Evolutionary conservation across 2,113 vertebrate genomes (phyloP).

Genomic region (Lasiurus borealis): DNA sequence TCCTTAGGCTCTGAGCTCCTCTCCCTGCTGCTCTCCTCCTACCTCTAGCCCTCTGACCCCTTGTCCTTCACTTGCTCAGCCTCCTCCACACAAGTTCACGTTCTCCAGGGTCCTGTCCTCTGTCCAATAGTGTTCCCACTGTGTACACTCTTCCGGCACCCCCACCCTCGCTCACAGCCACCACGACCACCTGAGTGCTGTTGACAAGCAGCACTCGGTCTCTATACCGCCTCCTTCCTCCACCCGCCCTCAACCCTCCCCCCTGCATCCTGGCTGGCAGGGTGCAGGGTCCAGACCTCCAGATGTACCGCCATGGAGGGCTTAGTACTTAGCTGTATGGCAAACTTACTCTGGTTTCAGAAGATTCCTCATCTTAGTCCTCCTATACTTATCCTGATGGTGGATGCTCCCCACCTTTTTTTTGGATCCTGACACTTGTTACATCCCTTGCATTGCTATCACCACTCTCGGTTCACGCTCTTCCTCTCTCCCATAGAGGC

Average conservation of each 20-base stretch:
- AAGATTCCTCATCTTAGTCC: neutral
- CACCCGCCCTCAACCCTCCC: too few species aligned
- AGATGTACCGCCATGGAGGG: neutral
- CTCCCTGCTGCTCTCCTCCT: neutral
- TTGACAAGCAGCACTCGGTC: fast-evolving
- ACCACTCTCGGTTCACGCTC: neutral
- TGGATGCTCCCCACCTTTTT: neutral
- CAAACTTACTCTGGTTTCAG: neutral
- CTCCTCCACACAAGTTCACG: neutral
- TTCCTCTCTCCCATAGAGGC: neutral
- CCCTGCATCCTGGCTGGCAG: neutral
- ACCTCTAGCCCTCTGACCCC: too few species aligned
- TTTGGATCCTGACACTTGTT: neutral
- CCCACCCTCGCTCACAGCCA: neutral
- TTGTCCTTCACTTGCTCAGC: neutral
- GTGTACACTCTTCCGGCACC: neutral
- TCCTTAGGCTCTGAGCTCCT: neutral
- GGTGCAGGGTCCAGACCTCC: too few species aligned
- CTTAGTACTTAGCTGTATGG: neutral
- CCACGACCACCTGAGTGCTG: fast-evolving
- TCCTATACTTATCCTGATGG: neutral
- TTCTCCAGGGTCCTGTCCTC: neutral
- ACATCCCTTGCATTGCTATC: neutral
- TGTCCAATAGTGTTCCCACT: neutral
- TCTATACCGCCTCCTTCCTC: too few species aligned